Conservation (phyloP, 2,797 vertebrate species). For the Takifugu ocellatus region DNA sequence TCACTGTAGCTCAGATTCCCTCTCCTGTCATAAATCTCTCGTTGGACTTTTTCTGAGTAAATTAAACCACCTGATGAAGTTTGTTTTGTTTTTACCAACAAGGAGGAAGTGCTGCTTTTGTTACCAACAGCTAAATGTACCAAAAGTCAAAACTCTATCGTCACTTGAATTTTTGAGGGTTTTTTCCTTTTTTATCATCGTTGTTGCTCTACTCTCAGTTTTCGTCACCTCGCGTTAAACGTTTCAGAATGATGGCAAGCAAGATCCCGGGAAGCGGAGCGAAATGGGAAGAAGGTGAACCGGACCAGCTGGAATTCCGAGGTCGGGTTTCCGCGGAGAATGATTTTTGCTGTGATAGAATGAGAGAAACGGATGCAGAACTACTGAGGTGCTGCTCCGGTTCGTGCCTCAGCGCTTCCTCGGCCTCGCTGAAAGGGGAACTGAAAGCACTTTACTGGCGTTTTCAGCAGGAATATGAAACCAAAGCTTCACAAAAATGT, state of each 20-base stretch:
- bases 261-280: too few species aligned
- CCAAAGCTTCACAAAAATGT: background rate
- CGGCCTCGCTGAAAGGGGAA: constrained; percentile 5
- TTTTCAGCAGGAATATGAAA: constrained; percentile 4
- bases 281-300: too few species aligned
- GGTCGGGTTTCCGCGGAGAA: too few species aligned
- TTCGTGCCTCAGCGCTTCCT: too few species aligned
- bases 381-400: too few species aligned
- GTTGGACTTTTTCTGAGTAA: background rate
- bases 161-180: background rate
- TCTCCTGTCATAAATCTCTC: background rate
- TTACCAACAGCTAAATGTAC: constrained; percentile 1
- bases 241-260: too few species aligned
- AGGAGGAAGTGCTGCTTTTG: constrained; percentile 1
- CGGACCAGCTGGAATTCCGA: too few species aligned
- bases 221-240: too few species aligned
- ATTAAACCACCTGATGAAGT: background rate
- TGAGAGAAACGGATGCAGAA: too few species aligned
- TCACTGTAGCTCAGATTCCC: background rate
- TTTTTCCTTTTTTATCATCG: background rate
- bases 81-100: constrained; percentile 9
- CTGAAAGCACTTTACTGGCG: constrained; percentile 4
- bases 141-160: background rate
- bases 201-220: too few species aligned
- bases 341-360: too few species aligned